These are phyloP conservation scores for Mycteria americana DNA, from an alignment of 2,797 vertebrate genomes.

Conservation along the genomic window DNA sequence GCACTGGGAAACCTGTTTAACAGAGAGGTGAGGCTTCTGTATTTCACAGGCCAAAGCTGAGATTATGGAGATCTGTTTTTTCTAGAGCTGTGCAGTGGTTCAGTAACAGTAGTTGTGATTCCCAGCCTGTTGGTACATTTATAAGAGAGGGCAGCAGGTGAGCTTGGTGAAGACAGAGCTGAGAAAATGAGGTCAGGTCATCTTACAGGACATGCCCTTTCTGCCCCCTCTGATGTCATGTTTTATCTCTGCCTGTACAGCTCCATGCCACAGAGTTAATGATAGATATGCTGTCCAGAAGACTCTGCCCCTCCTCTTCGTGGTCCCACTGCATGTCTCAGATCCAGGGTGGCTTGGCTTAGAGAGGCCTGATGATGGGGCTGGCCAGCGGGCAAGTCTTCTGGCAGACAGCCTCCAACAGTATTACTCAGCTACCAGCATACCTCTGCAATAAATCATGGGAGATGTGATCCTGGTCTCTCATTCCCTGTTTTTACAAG, in stretches of 20 bases:
- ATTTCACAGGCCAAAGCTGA: background rate
- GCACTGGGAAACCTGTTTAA: background rate
- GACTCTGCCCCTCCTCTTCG: background rate
- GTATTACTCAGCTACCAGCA: background rate
- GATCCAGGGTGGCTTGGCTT: background rate
- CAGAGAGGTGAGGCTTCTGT: background rate
- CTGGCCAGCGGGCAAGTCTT: background rate
- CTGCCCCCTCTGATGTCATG: background rate
- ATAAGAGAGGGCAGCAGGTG: background rate
- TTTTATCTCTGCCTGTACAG: background rate
- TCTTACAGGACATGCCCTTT: background rate
- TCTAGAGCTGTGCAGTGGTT: background rate
- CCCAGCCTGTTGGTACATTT: background rate
- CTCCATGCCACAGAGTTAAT: background rate
- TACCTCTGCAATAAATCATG: background rate
- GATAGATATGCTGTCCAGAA: background rate
- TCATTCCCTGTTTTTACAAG: background rate
- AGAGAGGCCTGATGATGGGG: background rate
- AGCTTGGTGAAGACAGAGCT: background rate
- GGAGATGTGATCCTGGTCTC: background rate
- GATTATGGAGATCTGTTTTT: background rate
- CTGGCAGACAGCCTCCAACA: background rate
- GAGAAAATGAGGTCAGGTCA: background rate
- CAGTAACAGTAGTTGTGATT: background rate
- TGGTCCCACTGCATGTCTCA: background rate